Evolutionary conservation across 1,140 invertebrate species (phyloP).

Genomic region (Micrasema longulum): DNA sequence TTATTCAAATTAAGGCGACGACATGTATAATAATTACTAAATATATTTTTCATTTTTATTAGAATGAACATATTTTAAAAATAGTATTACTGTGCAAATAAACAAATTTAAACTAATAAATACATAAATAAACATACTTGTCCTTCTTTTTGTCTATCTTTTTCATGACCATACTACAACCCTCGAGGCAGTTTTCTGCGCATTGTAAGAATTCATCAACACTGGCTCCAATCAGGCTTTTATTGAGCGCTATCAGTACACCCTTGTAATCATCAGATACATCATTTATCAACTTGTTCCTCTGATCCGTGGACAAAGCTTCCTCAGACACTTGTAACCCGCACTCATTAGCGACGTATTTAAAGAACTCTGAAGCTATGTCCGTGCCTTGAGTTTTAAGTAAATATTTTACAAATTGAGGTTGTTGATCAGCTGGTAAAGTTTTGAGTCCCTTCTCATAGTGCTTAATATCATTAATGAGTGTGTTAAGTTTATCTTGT

Average conservation of each 20-base stretch:
- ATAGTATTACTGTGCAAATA: too few species aligned
- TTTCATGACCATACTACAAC: conserved; percentile 86
- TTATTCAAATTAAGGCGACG: too few species aligned
- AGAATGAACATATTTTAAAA: too few species aligned
- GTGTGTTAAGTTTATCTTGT: conserved; percentile 83
- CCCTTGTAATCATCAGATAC: conserved; percentile 75
- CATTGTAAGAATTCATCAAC: conserved; percentile 83
- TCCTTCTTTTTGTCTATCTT: conserved; percentile 92
- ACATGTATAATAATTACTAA: neutral
- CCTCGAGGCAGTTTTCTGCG: conserved; percentile 77
- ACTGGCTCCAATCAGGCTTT: conserved; percentile 71
- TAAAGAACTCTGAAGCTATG: conserved; percentile 83
- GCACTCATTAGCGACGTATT: conserved; percentile 77
- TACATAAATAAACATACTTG: conserved; percentile 63
- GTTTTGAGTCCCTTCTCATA: conserved; percentile 89
- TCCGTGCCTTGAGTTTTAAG: conserved; percentile 87
- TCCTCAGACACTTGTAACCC: conserved; percentile 70
- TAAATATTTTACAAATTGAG: conserved; percentile 82
- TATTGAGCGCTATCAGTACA: conserved; percentile 72
- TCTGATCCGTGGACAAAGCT: conserved; percentile 73
- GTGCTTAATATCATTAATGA: conserved; percentile 81
- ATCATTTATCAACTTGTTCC: conserved; percentile 76
- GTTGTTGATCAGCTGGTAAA: conserved; percentile 70
- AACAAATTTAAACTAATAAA: too few species aligned
- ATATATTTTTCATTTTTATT: neutral